phyloP scores from a whole-genome alignment of 2,113 vertebrate genomes.

The Coturnix japonica region DNA sequence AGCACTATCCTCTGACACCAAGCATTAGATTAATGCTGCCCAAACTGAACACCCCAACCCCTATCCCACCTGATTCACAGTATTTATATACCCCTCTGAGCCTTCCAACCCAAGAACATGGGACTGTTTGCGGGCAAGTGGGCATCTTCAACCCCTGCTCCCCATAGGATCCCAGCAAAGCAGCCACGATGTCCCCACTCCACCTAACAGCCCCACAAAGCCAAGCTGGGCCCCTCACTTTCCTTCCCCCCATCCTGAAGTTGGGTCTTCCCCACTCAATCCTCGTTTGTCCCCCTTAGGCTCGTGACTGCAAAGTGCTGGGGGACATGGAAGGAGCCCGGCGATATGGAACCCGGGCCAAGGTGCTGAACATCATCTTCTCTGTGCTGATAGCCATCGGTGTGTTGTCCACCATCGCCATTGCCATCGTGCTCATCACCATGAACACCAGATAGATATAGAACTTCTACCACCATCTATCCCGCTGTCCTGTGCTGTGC shows the following conservation, averaged over 20 bases:
- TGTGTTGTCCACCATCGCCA: accelerated
- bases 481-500: not conserved
- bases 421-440: accelerated
- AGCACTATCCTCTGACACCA: not conserved
- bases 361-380: not conserved
- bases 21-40: not conserved
- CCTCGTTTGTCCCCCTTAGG: not conserved
- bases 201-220: accelerated
- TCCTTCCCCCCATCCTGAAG: not conserved
- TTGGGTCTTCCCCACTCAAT: not conserved
- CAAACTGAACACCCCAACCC: not conserved
- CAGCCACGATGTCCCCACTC: not conserved
- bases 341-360: not conserved
- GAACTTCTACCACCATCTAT: not conserved
- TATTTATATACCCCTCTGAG: not conserved
- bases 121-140: accelerated
- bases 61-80: not conserved
- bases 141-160: not conserved
- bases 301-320: constrained; percentile 17
- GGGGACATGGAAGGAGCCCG: constrained; percentile 36
- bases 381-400: accelerated
- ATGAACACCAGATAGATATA: too few relatives aligned
- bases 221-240: accelerated
- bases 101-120: accelerated
- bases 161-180: too few relatives aligned